These are phyloP conservation scores for Bufo bufo DNA, from an alignment of 2,113 vertebrate species.

Conservation along the genomic window DNA sequence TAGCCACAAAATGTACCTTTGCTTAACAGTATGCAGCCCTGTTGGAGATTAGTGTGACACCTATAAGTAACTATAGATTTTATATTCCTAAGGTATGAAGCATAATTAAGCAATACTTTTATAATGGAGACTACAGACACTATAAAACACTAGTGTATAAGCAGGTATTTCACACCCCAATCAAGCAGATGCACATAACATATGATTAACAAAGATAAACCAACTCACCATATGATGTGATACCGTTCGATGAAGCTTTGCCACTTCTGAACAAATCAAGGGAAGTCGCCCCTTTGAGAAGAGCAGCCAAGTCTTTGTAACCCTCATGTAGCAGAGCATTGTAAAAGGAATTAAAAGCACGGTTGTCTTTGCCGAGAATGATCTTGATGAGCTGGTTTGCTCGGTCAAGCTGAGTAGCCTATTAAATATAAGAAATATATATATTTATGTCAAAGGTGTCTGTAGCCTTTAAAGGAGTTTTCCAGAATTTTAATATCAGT, in stretches of 20 bases:
- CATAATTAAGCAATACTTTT: neutral
- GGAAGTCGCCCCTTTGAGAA: slow-evolving; percentile 81
- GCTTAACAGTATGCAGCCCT: too few relatives aligned
- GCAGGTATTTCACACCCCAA: too few relatives aligned
- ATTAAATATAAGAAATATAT: neutral
- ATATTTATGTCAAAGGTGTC: too few relatives aligned
- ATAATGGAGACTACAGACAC: neutral
- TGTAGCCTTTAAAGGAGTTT: too few relatives aligned
- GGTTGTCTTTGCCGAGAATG: slow-evolving; percentile 87
- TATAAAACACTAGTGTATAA: neutral
- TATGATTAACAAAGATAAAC: neutral
- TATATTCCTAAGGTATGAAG: too few relatives aligned
- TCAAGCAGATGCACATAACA: neutral
- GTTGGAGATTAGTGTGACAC: too few relatives aligned
- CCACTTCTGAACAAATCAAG: slow-evolving; percentile 64
- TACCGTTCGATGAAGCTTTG: slow-evolving; percentile 72
- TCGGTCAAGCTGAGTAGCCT: slow-evolving; percentile 82
- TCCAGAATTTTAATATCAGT: too few relatives aligned
- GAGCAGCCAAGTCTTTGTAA: slow-evolving; percentile 85
- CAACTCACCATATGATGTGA: slow-evolving; percentile 81
- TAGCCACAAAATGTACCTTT: too few relatives aligned
- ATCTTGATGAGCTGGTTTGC: slow-evolving; percentile 82
- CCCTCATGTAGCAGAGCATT: slow-evolving; percentile 88
- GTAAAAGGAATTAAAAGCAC: slow-evolving; percentile 90
- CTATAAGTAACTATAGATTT: too few relatives aligned